Conservation (phyloP, 2,888 invertebrate genomes). For the Plagodis pulveraria region DNA sequence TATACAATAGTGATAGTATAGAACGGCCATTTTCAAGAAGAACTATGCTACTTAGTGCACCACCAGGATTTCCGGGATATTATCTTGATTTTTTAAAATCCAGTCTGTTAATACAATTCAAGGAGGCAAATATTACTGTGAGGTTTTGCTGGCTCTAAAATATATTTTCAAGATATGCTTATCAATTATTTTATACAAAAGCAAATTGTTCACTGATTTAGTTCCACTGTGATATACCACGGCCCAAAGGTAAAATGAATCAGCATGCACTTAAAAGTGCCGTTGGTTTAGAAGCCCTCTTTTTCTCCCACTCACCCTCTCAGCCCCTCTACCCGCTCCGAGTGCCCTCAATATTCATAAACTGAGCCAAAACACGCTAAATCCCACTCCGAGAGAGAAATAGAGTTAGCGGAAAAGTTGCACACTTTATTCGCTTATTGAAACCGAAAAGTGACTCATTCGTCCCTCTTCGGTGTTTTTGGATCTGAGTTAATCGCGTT, state of each 20-base stretch:
- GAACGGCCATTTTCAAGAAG: no score
- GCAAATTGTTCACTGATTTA: no score
- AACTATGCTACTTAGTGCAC: no score
- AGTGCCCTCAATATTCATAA: conserved; percentile 14
- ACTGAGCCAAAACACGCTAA: conserved; percentile 10
- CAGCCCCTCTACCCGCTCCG: not conserved
- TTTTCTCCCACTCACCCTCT: not conserved
- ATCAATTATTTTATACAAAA: no score
- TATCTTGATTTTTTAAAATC: no score
- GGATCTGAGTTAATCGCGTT: not conserved
- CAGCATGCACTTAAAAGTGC: conserved; percentile 9
- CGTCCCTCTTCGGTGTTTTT: not conserved
- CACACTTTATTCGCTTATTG: conserved; percentile 3
- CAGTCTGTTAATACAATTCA: no score
- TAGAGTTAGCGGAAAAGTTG: conserved; percentile 4
- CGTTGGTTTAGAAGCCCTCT: not conserved
- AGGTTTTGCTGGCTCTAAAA: no score
- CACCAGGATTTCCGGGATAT: no score
- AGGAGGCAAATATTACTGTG: no score
- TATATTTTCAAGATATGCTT: no score
- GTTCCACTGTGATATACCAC: not conserved
- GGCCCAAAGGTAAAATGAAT: conserved; percentile 7
- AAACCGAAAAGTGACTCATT: not conserved
- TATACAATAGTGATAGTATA: no score
- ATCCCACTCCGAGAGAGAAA: conserved; percentile 5